Base-by-base conservation (phyloP, 2,113 vertebrate genomes). In the Hepsetus odoe region DNA sequence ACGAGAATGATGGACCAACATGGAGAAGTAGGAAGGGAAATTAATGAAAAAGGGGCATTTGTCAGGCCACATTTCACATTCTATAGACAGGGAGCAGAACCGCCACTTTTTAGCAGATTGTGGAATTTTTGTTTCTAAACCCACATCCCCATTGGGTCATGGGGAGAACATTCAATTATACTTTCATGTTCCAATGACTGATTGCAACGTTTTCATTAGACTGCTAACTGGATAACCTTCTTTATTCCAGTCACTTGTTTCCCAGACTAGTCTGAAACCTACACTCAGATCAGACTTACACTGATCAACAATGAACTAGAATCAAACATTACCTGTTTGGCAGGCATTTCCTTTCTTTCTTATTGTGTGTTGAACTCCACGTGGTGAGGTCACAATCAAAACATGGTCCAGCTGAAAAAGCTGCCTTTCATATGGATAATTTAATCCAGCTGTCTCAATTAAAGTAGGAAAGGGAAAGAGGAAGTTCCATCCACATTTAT, bases 401-500 rank as follows among this genome's bases (percentile, higher is more conserved):
- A 72, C 44, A 51, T 0, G 20, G 58, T 67, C 75, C 3, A 74
- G 55, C 53, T 68, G 59, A 76, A 42, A 70, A 40, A 33, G 35
- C 22, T 62, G 74, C 42, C 69, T 85, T 78, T 82, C n/a, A 30
- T 74, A 12, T 55, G 49, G 75, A 70, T 74, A 46, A 79, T 86
- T 76, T 13, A 84, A 88, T 79, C 68, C 81, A 86, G 77, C 76
- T 72, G 75, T 40, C 32, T 74, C 51, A 83, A 78, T 83, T 86
- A 83, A 82, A 77, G 73, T 72, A 49, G 61, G 62, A 83, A 68
- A 67, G 61, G 1, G 51, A 76, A 70, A 76, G 58, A 86, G 86
- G 82, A 88, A 84, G 80, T 81, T 65, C 33, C 82, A 40, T 72
- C 66, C 78, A 82, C 58, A 55, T 88, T 88, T 84, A 85, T 81